These are phyloP conservation scores for Mustela erminea DNA, from an alignment of 2,797 vertebrate genomes.

Conservation along the genomic window DNA sequence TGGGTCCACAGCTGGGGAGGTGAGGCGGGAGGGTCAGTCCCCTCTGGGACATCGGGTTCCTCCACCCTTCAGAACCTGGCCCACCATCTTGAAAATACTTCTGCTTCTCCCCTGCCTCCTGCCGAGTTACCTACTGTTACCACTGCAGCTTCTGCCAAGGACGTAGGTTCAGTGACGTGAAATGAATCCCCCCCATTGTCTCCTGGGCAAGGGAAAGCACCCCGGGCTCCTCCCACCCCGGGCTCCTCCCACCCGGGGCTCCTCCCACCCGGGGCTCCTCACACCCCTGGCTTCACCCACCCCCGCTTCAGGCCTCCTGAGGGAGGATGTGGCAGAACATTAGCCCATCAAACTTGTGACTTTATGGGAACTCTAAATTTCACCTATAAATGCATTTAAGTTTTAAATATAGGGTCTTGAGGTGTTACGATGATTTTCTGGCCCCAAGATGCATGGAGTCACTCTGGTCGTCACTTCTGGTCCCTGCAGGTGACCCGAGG, in stretches of 20 bases:
- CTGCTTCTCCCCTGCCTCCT: background rate
- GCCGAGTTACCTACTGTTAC: background rate
- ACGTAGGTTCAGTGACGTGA: background rate
- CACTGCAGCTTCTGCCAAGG: background rate
- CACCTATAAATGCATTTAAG: background rate
- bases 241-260: too few relatives aligned
- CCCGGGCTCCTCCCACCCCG: too few relatives aligned
- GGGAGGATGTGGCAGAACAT: background rate
- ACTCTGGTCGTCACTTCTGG: background rate
- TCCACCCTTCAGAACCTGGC: background rate
- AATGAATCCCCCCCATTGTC: background rate
- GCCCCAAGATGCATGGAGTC: accelerated
- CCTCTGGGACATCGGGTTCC: background rate
- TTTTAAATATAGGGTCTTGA: background rate
- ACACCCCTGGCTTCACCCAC: background rate
- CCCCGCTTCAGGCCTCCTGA: too few relatives aligned
- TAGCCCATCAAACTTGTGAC: background rate
- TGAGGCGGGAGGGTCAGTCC: too few relatives aligned
- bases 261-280: too few relatives aligned
- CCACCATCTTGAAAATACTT: background rate
- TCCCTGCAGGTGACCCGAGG: accelerated
- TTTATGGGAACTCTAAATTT: background rate
- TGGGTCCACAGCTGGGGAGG: background rate
- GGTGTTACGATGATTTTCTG: background rate
- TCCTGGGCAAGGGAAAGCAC: background rate